Evolutionary conservation across 1,140 invertebrate genomes (phyloP).

Genomic region (Macrotrachela quadricornifera): DNA sequence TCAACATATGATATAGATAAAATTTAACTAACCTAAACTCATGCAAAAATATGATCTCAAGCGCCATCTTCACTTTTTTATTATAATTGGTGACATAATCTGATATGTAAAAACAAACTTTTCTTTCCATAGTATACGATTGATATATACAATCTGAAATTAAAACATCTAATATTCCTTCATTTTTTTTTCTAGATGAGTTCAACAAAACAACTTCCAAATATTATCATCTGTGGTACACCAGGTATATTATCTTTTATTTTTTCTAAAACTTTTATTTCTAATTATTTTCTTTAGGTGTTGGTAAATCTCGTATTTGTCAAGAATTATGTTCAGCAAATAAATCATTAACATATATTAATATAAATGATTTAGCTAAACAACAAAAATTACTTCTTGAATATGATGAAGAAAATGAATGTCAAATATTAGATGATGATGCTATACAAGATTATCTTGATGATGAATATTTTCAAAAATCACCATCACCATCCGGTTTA

Average conservation of each 20-base stretch:
- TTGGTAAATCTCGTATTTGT: neutral
- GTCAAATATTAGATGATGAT: slow-evolving; percentile 74
- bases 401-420: slow-evolving; percentile 61
- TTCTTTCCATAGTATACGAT: too few species aligned
- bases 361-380: slow-evolving; percentile 70
- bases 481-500: slow-evolving; percentile 40
- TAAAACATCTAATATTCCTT: too few species aligned
- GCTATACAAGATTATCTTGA: slow-evolving; percentile 72
- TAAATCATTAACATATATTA: slow-evolving; percentile 51
- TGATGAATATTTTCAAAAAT: slow-evolving; percentile 45
- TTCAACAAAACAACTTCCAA: slow-evolving; percentile 7
- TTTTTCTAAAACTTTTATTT: slow-evolving; percentile 35
- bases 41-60: too few species aligned
- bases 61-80: too few species aligned
- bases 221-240: slow-evolving; percentile 42
- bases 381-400: slow-evolving; percentile 55
- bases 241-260: slow-evolving; percentile 60
- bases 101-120: too few species aligned
- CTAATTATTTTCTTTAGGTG: neutral
- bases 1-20: too few species aligned
- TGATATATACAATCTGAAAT: too few species aligned
- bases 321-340: slow-evolving; percentile 42
- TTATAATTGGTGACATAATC: too few species aligned
- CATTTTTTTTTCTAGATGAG: too few species aligned
- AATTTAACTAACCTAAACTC: too few species aligned